These are phyloP conservation scores for Drosophila seguyi DNA, from an alignment of 1,140 invertebrate genomes.

Conservation along the genomic window DNA sequence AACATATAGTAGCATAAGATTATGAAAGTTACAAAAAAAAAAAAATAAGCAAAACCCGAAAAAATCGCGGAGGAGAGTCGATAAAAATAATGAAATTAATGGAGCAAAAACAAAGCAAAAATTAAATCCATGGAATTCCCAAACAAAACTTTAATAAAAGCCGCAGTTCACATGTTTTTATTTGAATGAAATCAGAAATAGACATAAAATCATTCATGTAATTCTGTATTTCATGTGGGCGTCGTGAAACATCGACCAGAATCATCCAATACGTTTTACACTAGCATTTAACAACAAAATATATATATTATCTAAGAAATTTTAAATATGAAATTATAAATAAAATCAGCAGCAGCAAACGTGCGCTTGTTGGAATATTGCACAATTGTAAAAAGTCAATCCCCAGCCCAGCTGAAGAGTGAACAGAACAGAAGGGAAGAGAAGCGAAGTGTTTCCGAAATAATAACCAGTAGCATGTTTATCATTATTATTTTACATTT, in stretches of 20 bases:
- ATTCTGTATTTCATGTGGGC: conserved; percentile 65
- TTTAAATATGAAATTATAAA: conserved; percentile 59
- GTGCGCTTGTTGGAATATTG: conserved; percentile 38
- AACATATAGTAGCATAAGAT: conserved; percentile 70
- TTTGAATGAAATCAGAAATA: conserved; percentile 52
- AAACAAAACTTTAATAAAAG: conserved; percentile 46
- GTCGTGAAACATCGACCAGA: conserved; percentile 66
- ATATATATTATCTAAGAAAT: conserved; percentile 61
- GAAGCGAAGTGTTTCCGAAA: conserved; percentile 17
- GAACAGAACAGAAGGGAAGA: conserved; percentile 1
- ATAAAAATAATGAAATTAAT: conserved; percentile 50
- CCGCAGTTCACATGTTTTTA: conserved; percentile 64
- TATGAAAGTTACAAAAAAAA: conserved; percentile 65
- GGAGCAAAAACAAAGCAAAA: conserved; percentile 12
- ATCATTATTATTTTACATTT: conserved; percentile 21
- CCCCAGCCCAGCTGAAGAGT: conserved; percentile 37
- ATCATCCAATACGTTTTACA: conserved; percentile 49
- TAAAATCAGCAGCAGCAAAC: conserved; percentile 37
- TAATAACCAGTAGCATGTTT: conserved; percentile 30
- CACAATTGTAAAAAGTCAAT: conserved; percentile 59
- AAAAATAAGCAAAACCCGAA: conserved; percentile 30
- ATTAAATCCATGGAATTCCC: conserved; percentile 77
- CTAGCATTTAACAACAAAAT: conserved; percentile 56
- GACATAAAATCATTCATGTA: conserved; percentile 43
- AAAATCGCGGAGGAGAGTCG: conserved; percentile 41